phyloP scores from a whole-genome alignment of 1,140 invertebrate genomes.

The Protaetia brevitarsis region DNA sequence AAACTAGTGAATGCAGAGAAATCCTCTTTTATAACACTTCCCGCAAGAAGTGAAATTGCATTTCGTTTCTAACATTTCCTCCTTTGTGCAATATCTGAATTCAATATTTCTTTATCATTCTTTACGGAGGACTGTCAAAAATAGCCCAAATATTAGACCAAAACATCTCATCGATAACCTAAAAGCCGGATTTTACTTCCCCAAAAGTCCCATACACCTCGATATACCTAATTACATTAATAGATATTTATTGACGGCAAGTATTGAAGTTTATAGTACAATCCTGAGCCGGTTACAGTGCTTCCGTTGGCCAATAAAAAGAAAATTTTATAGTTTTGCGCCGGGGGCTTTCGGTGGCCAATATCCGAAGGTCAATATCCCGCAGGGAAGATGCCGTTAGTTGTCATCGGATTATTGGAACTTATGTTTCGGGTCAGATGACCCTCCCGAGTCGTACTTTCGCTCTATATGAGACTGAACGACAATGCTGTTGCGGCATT shows the following conservation, averaged over 20 bases:
- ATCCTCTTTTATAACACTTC: no score
- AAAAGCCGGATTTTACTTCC: no score
- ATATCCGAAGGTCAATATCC: conserved; percentile 10
- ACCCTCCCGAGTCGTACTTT: not conserved
- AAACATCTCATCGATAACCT: no score
- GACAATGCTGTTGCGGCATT: no score
- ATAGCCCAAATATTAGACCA: no score
- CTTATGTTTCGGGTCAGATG: conserved; percentile 7
- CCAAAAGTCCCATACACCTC: no score
- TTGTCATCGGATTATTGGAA: conserved; percentile 18
- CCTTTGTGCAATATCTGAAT: no score
- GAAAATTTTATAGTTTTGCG: conserved; percentile 18
- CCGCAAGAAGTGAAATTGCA: no score
- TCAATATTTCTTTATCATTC: no score
- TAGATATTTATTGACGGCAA: conserved; percentile 8
- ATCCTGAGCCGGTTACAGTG: not conserved
- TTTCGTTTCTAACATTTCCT: no score
- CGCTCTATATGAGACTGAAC: not conserved
- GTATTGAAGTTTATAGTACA: conserved; percentile 5
- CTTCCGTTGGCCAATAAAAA: conserved; percentile 5
- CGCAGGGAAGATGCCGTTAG: not conserved
- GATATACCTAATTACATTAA: conserved; percentile 19
- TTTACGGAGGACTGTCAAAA: no score
- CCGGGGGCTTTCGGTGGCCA: conserved; percentile 1
- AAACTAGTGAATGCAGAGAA: no score